Percentiles rank a stretch among this genome's conserved stretches.
These are phyloP conservation scores for Sphaeramia orbicularis DNA, from an alignment of 2,797 vertebrate species.

Conservation along the genomic window DNA sequence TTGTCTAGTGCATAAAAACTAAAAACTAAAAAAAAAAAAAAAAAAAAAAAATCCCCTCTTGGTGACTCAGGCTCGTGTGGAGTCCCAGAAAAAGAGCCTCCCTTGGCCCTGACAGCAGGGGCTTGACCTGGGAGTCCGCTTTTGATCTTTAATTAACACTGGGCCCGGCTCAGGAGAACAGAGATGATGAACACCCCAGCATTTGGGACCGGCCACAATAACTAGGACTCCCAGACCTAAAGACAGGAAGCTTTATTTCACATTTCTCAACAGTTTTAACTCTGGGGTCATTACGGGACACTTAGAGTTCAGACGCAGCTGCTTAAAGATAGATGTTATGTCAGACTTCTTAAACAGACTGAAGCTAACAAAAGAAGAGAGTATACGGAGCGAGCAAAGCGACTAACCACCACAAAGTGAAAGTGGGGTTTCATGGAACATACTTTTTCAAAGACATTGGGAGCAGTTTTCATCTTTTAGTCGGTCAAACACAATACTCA, in stretches of 20 bases:
- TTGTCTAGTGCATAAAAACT: too few species aligned
- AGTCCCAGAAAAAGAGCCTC: constrained; percentile 55
- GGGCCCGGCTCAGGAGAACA: constrained; percentile 52
- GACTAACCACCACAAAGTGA: constrained; percentile 40
- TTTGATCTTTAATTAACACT: constrained; percentile 83
- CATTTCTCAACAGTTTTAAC: constrained; percentile 24
- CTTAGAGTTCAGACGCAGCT: constrained; percentile 38
- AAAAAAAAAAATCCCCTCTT: not conserved
- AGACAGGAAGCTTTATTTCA: constrained; percentile 12
- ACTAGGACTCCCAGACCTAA: constrained; percentile 13
- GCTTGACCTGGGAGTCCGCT: constrained; percentile 70
- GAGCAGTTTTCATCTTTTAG: constrained; percentile 20
- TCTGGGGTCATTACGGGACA: constrained; percentile 34
- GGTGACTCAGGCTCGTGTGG: constrained; percentile 45
- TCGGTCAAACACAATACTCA: constrained; percentile 11
- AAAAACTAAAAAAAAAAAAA: not conserved
- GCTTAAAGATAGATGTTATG: constrained; percentile 36
- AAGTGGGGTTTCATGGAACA: constrained; percentile 23
- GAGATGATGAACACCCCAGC: constrained; percentile 57
- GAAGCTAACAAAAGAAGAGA: constrained; percentile 35
- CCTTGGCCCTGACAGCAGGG: constrained; percentile 71
- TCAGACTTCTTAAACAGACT: constrained; percentile 31
- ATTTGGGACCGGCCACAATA: constrained; percentile 45
- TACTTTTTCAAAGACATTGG: constrained; percentile 26
- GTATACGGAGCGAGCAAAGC: constrained; percentile 21